phyloP scores from a whole-genome alignment of 2,888 invertebrate species.

The Dusona sp. region DNA sequence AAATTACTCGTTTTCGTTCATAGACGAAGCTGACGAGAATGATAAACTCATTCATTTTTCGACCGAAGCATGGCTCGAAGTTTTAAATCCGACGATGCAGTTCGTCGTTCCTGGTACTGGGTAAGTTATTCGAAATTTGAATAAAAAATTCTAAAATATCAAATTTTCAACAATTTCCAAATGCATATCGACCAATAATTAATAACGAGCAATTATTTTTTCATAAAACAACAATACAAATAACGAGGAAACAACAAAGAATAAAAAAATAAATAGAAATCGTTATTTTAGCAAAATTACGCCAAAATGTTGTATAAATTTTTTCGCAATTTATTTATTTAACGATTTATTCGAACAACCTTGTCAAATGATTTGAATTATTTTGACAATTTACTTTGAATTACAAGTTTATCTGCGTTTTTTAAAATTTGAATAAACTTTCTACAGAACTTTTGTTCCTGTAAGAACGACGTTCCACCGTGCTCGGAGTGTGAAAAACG shows the following conservation, averaged over 20 bases:
- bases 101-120: constrained; percentile 52
- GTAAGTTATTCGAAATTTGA: constrained; percentile 56
- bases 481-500: constrained; percentile 53
- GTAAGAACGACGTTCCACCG: constrained; percentile 74
- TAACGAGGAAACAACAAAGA: too few species aligned
- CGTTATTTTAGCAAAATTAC: too few species aligned
- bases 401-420: not conserved
- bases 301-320: not conserved
- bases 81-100: constrained; percentile 69
- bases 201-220: too few species aligned
- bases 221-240: too few species aligned
- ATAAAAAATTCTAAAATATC: not conserved
- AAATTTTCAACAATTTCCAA: not conserved
- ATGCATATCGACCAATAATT: not conserved
- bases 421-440: not conserved
- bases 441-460: constrained; percentile 63
- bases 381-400: not conserved
- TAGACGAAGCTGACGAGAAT: constrained; percentile 49
- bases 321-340: not conserved
- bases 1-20: not conserved
- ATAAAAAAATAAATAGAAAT: too few species aligned
- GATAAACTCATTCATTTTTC: constrained; percentile 68
- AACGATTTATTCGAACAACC: too few species aligned
- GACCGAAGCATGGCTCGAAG: constrained; percentile 71
- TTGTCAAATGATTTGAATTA: too few species aligned